phyloP scores from a whole-genome alignment of 1,140 invertebrate species.

The Solen grandis region DNA sequence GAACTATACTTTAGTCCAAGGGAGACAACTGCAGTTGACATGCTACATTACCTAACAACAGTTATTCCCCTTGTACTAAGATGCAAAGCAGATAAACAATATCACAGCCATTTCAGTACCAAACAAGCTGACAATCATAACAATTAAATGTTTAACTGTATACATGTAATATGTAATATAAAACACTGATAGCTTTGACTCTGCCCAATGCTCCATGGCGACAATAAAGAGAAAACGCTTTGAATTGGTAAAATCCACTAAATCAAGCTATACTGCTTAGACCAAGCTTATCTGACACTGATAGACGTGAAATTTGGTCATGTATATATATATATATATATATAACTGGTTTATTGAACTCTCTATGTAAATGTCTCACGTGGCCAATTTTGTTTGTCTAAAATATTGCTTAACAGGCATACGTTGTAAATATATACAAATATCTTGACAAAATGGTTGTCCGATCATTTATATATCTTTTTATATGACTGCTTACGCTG shows the following conservation, averaged over 20 bases:
- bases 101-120: neutral
- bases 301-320: neutral
- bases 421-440: neutral
- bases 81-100: neutral
- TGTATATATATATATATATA: neutral
- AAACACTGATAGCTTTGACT: neutral
- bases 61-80: neutral
- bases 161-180: neutral
- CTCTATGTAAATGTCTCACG: neutral
- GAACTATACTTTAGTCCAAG: neutral
- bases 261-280: neutral
- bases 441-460: neutral
- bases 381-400: neutral
- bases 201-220: neutral
- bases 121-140: neutral
- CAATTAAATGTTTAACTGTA: neutral
- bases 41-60: neutral
- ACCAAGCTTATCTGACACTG: neutral
- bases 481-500: neutral
- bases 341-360: neutral
- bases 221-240: neutral
- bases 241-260: neutral
- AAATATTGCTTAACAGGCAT: neutral
- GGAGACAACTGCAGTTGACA: neutral
- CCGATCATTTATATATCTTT: neutral